phyloP scores from a whole-genome alignment of 2,888 invertebrate species.

The Magallana nippona region DNA sequence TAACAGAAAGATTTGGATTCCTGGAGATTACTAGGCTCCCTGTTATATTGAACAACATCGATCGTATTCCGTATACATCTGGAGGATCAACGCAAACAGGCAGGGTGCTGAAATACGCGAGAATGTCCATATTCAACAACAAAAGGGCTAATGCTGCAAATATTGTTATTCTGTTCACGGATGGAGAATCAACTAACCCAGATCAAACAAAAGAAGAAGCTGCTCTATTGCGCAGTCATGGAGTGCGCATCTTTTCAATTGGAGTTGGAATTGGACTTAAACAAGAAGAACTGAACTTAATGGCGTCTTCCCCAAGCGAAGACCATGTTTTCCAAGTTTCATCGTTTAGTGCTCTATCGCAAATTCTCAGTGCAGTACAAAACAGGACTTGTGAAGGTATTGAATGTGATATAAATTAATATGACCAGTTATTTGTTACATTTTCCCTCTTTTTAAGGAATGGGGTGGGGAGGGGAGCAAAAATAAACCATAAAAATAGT shows the following conservation, averaged over 20 bases:
- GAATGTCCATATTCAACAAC: conserved; percentile 9
- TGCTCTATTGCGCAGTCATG: background rate
- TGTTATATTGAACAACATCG: background rate
- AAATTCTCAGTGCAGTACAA: background rate
- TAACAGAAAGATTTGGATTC: background rate
- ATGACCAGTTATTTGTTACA: too few species aligned
- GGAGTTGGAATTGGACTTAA: conserved; percentile 30
- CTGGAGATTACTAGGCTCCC: background rate
- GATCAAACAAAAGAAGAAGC: conserved; percentile 24
- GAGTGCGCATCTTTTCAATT: conserved; percentile 14
- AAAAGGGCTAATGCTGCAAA: conserved; percentile 25
- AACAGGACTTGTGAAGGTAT: conserved; percentile 7
- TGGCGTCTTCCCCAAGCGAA: conserved; percentile 3
- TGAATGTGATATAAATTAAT: too few species aligned
- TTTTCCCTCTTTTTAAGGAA: too few species aligned
- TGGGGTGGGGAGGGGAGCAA: too few species aligned
- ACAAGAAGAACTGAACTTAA: conserved; percentile 1
- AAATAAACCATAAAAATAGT: too few species aligned
- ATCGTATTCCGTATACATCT: background rate
- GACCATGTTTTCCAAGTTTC: conserved; percentile 25
- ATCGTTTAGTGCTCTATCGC: background rate
- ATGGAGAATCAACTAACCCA: conserved; percentile 10
- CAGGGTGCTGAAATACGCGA: background rate
- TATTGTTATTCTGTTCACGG: conserved; percentile 35
- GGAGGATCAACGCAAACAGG: background rate